phyloP scores from a whole-genome alignment of 2,888 invertebrate species.

The Epiblema foenella region DNA sequence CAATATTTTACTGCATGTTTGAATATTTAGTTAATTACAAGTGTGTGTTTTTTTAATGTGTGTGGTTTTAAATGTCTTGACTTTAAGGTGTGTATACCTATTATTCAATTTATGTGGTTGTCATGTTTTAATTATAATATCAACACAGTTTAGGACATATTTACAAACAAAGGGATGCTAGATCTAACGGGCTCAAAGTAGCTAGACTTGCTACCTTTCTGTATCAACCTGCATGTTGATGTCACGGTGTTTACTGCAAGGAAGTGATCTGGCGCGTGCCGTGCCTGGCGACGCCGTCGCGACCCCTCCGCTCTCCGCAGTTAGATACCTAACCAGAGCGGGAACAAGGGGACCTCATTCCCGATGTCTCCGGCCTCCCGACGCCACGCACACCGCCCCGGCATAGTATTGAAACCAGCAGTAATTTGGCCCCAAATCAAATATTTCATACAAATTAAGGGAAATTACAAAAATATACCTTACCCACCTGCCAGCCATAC shows the following conservation, averaged over 20 bases:
- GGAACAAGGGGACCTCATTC: slow-evolving; percentile 63
- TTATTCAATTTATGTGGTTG: neutral
- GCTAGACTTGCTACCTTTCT: slow-evolving; percentile 20
- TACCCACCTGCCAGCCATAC: slow-evolving; percentile 80
- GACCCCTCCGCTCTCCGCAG: slow-evolving; percentile 66
- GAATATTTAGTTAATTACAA: neutral
- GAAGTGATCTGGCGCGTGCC: slow-evolving; percentile 58
- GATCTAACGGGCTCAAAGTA: slow-evolving; percentile 7
- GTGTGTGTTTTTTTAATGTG: neutral
- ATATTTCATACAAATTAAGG: slow-evolving; percentile 46
- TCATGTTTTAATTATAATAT: neutral
- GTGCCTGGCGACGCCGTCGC: slow-evolving; percentile 72
- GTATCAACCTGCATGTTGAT: slow-evolving; percentile 23
- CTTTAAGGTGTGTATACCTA: neutral
- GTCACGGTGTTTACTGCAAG: slow-evolving; percentile 48
- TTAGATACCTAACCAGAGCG: slow-evolving; percentile 66
- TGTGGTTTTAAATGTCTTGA: neutral
- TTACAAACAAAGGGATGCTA: slow-evolving; percentile 24
- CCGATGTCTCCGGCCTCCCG: slow-evolving; percentile 52
- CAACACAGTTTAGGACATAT: slow-evolving; percentile 18
- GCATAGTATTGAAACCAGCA: slow-evolving; percentile 21
- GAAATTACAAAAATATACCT: slow-evolving; percentile 50
- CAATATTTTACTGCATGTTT: neutral
- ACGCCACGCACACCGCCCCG: slow-evolving; percentile 49
- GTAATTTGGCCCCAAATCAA: slow-evolving; percentile 40